Conservation (phyloP, 2,113 vertebrate genomes). For the Oreocharis arfaki region DNA sequence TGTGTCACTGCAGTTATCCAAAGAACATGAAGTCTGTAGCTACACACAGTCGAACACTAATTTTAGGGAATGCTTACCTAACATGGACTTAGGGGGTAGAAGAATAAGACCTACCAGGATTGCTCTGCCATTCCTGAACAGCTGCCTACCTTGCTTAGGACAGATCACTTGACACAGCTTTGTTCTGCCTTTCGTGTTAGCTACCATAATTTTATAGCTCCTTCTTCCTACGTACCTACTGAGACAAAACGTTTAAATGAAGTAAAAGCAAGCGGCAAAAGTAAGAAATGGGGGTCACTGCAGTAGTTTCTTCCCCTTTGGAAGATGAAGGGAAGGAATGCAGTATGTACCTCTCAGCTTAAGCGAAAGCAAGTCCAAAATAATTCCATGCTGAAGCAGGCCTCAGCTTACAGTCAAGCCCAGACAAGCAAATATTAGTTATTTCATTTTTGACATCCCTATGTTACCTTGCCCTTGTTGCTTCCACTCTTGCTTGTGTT, state of each 20-base stretch:
- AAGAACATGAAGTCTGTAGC: background rate
- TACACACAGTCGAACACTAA: background rate
- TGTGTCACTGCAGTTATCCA: background rate
- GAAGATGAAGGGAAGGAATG: background rate
- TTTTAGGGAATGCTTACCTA: background rate
- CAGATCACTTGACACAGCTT: background rate
- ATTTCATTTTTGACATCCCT: background rate
- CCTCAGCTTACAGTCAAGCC: background rate
- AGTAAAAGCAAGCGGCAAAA: background rate
- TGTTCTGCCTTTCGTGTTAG: background rate
- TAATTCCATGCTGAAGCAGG: background rate
- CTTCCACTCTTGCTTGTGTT: background rate
- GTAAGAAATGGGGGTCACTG: background rate
- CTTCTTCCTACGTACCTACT: background rate
- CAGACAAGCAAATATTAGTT: background rate
- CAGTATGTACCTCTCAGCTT: background rate
- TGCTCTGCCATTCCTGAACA: background rate
- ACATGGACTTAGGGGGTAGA: background rate
- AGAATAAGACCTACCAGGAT: background rate
- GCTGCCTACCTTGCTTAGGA: background rate
- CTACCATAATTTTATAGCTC: background rate
- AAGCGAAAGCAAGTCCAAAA: background rate
- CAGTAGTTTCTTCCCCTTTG: background rate
- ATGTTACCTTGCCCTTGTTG: background rate
- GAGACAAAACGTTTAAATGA: background rate